A percentile compares a stretch with the other conserved stretches of the same genome.
phyloP scores from a whole-genome alignment of 2,113 vertebrate species.

The Datnioides undecimradiatus region DNA sequence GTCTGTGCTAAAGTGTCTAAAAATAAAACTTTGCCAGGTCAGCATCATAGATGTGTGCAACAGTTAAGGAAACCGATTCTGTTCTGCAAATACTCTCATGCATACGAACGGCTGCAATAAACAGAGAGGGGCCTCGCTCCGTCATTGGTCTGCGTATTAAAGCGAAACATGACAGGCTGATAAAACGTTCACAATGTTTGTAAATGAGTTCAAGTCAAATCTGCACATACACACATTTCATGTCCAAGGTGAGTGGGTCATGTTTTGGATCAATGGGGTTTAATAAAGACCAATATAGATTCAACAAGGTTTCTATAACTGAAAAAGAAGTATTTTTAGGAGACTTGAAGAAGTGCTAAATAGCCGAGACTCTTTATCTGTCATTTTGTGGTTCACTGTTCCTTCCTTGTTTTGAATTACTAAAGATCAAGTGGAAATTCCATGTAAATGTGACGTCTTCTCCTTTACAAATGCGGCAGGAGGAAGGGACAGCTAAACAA shows the following conservation, averaged over 20 bases:
- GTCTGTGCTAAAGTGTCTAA: background rate
- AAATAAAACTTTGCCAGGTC: background rate
- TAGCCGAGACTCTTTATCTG: background rate
- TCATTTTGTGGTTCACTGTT: background rate
- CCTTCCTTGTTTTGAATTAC: conserved; percentile 2
- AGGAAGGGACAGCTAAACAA: background rate
- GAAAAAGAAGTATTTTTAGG: background rate
- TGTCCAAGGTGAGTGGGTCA: too few relatives aligned
- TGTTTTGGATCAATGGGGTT: background rate
- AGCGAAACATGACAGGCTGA: background rate
- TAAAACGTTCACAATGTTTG: background rate
- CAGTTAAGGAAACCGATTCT: background rate
- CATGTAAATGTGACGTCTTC: background rate
- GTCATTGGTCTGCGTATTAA: background rate
- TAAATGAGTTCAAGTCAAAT: background rate
- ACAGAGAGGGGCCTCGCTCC: background rate
- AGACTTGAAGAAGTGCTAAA: background rate
- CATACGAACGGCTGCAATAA: background rate
- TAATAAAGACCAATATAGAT: background rate
- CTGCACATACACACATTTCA: background rate
- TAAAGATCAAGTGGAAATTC: conserved; percentile 28
- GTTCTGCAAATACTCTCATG: background rate
- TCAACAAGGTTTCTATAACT: background rate
- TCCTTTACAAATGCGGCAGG: background rate
- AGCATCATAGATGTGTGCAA: background rate